phyloP scores from a whole-genome alignment of 2,888 invertebrate species.

The Ryuthela nishihirai region DNA sequence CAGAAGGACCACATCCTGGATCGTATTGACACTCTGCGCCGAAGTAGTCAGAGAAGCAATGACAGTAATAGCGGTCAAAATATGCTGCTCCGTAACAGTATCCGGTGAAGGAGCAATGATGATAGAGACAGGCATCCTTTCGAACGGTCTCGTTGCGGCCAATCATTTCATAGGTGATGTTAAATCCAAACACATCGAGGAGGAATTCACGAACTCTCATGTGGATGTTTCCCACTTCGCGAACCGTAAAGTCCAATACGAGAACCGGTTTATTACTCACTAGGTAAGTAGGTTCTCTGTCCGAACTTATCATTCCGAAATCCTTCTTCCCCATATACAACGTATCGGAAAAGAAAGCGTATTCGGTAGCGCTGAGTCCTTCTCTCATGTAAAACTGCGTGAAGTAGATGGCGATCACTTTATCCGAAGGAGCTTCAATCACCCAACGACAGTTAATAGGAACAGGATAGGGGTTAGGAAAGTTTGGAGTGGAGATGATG shows the following conservation, averaged over 20 bases:
- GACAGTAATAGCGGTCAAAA: conserved; percentile 69
- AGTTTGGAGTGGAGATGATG: conserved; percentile 75
- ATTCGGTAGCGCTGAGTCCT: conserved; percentile 44
- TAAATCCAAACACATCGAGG: conserved; percentile 84
- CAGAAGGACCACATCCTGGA: conserved; percentile 68
- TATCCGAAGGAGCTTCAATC: conserved; percentile 62
- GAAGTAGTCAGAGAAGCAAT: conserved; percentile 75
- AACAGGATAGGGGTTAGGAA: conserved; percentile 73
- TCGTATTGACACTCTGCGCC: conserved; percentile 76
- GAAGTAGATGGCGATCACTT: conserved; percentile 75
- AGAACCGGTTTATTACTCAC: conserved; percentile 64
- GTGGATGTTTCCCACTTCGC: conserved; percentile 61
- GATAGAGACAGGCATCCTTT: conserved; percentile 62
- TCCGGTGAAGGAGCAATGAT: conserved; percentile 76
- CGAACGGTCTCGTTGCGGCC: conserved; percentile 47
- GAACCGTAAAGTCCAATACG: conserved; percentile 70
- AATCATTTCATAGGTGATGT: conserved; percentile 81
- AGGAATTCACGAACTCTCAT: conserved; percentile 74
- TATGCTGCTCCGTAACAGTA: conserved; percentile 71
- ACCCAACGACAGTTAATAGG: conserved; percentile 85
- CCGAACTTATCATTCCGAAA: conserved; percentile 31
- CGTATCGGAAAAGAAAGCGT: conserved; percentile 45
- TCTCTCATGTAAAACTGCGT: conserved; percentile 73
- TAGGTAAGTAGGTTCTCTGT: conserved; percentile 44
- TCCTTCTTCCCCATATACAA: conserved; percentile 33